phyloP scores from a whole-genome alignment of 1,140 invertebrate genomes.

The Zaprionus africanus region DNA sequence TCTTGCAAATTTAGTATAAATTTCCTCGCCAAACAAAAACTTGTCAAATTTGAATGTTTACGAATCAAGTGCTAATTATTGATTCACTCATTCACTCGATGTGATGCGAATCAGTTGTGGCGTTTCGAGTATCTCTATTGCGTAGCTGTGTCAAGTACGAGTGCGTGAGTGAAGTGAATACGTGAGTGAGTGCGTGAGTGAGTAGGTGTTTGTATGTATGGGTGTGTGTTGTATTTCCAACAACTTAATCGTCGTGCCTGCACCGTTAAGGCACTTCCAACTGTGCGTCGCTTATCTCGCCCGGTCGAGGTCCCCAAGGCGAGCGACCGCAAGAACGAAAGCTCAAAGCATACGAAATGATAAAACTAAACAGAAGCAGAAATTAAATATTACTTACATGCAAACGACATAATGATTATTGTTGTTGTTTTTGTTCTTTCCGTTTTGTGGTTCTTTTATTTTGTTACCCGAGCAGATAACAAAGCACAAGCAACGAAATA shows the following conservation, averaged over 20 bases:
- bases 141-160: neutral
- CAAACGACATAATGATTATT: conserved; percentile 26
- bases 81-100: conserved; percentile 19
- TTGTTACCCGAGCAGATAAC: conserved; percentile 18
- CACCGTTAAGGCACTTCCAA: conserved; percentile 12
- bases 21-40: neutral
- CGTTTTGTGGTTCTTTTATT: neutral
- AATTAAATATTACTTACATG: conserved; percentile 34
- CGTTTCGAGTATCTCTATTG: conserved; percentile 7
- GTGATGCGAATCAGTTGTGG: conserved; percentile 21
- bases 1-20: neutral
- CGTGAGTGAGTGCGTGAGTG: neutral
- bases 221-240: no score
- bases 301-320: conserved; percentile 36
- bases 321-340: conserved; percentile 35
- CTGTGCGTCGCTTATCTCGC: conserved; percentile 47
- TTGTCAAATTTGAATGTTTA: conserved; percentile 16
- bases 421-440: conserved; percentile 11
- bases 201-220: neutral
- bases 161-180: conserved; percentile 2
- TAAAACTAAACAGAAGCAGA: conserved; percentile 35
- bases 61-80: conserved; percentile 35
- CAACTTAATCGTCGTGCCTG: conserved; percentile 37
- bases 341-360: conserved; percentile 42
- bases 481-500: neutral